Evolutionary conservation across 2,797 vertebrate genomes (phyloP).

Genomic region (Propithecus deckenii): DNA sequence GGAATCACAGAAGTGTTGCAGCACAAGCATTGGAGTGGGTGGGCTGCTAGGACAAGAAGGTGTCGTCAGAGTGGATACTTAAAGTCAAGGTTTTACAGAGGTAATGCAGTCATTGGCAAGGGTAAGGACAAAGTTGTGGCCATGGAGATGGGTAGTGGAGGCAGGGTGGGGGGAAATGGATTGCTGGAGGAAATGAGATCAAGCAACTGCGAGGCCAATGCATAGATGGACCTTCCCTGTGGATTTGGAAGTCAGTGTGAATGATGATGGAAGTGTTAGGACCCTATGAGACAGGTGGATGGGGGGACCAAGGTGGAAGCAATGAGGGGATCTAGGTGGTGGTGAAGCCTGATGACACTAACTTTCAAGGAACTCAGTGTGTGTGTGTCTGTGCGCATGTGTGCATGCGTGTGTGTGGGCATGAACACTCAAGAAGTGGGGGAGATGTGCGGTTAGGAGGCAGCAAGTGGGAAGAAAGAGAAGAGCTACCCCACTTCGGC

Average conservation of each 20-base stretch:
- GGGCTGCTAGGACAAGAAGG: neutral
- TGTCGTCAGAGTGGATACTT: neutral
- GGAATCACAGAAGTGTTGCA: neutral
- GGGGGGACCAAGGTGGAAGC: neutral
- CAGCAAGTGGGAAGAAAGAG: neutral
- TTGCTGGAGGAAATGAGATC: neutral
- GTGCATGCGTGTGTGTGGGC: neutral
- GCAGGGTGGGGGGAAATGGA: neutral
- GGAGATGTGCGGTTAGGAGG: neutral
- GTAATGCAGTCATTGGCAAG: neutral
- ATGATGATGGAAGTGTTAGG: neutral
- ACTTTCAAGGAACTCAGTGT: neutral
- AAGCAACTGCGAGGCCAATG: neutral
- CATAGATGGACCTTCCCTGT: neutral
- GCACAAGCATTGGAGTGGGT: accelerated
- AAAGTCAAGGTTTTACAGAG: neutral
- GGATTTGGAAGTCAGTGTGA: neutral
- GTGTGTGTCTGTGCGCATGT: neutral
- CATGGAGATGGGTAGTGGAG: no score
- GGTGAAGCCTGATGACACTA: neutral
- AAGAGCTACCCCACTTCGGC: neutral
- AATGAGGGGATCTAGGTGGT: neutral
- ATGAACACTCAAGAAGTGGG: neutral
- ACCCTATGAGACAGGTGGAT: neutral
- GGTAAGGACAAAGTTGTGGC: neutral